Evolutionary conservation across 1,140 invertebrate species (phyloP).

Genomic region (Aricia agestis): DNA sequence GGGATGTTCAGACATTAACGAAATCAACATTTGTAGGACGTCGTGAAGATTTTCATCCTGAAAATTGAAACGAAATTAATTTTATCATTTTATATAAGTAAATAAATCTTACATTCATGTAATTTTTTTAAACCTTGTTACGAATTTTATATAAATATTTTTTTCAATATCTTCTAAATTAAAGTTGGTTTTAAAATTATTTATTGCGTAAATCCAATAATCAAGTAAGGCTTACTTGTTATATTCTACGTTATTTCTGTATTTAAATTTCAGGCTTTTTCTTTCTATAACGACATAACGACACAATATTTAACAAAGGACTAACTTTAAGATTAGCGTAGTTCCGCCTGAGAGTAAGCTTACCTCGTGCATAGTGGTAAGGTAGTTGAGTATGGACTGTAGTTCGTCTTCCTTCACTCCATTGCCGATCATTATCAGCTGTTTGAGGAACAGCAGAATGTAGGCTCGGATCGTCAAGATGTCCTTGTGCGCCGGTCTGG

Average conservation of each 20-base stretch:
- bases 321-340: too few relatives aligned
- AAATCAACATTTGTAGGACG: conserved; percentile 97
- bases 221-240: too few relatives aligned
- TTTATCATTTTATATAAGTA: not conserved
- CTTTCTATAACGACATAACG: too few relatives aligned
- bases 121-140: too few relatives aligned
- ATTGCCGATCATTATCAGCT: conserved; percentile 96
- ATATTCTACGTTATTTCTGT: too few relatives aligned
- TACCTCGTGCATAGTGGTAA: conserved; percentile 97
- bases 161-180: too few relatives aligned
- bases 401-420: conserved; percentile 99
- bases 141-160: too few relatives aligned
- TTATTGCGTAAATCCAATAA: too few relatives aligned
- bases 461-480: conserved; percentile 95
- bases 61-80: conserved; percentile 28
- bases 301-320: too few relatives aligned
- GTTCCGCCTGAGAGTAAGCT: not conserved
- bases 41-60: conserved; percentile 99
- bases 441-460: conserved; percentile 96
- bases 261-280: too few relatives aligned
- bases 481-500: conserved; percentile 94
- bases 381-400: conserved; percentile 98
- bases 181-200: too few relatives aligned
- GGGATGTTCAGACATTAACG: conserved; percentile 98
- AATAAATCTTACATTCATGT: too few relatives aligned